phyloP scores from a whole-genome alignment of 2,797 vertebrate genomes.

The Adelosebastes latens region DNA sequence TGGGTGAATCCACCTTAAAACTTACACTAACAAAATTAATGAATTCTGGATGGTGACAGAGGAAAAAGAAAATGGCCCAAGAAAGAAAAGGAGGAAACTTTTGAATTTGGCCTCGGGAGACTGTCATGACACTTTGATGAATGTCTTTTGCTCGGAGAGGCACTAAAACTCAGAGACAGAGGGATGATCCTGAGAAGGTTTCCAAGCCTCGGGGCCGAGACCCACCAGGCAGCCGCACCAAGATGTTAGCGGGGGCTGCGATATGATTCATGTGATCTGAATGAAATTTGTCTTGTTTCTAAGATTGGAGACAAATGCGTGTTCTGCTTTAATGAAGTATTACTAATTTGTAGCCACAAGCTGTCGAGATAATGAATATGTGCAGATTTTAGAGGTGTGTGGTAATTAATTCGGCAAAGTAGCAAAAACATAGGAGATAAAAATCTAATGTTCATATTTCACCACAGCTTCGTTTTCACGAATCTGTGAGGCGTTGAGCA shows the following conservation, averaged over 20 bases:
- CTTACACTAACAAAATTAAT: background rate
- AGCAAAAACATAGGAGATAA: background rate
- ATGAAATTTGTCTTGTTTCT: background rate
- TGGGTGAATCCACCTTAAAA: conserved; percentile 9
- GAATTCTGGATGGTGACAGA: conserved; percentile 7
- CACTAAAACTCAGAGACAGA: background rate
- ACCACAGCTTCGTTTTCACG: background rate
- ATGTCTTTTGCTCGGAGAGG: conserved; percentile 7
- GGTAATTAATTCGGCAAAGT: background rate
- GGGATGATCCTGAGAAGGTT: background rate
- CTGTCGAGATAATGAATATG: too few species aligned
- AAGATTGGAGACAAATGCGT: background rate
- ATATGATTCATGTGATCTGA: background rate
- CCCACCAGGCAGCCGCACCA: background rate
- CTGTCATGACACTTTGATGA: conserved; percentile 12
- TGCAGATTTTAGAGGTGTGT: background rate
- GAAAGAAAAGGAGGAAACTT: background rate
- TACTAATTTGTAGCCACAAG: background rate
- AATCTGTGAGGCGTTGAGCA: background rate
- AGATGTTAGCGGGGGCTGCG: background rate
- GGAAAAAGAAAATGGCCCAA: background rate
- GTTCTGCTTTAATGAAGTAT: background rate
- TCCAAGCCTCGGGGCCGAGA: background rate
- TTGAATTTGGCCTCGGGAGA: background rate
- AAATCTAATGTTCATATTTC: background rate